Evolutionary conservation across 2,797 vertebrate species (phyloP).

Genomic region (Phoeniculus purpureus): DNA sequence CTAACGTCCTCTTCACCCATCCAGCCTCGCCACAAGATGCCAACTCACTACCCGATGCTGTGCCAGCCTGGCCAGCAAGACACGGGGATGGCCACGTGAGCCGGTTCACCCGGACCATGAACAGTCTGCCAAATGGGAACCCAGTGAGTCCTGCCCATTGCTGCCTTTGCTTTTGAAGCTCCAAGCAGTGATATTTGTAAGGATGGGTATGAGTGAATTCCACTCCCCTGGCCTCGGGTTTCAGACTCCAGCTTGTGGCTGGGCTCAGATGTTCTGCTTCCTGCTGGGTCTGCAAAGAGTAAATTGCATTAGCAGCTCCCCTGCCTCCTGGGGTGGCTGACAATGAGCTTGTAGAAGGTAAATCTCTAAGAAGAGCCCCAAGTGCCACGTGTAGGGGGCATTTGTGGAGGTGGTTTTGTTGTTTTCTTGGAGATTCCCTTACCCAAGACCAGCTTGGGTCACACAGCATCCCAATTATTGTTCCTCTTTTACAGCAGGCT

Average conservation of each 20-base stretch:
- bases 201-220: accelerated
- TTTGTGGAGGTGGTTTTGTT: neutral
- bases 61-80: neutral
- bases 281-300: neutral
- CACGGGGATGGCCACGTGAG: neutral
- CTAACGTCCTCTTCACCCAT: neutral
- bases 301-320: neutral
- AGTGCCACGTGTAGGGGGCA: accelerated
- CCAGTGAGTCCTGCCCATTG: neutral
- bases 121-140: slow-evolving; percentile 42
- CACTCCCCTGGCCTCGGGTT: neutral
- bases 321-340: neutral
- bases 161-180: neutral
- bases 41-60: neutral
- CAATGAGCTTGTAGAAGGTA: neutral
- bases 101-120: slow-evolving; percentile 71
- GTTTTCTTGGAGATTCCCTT: neutral
- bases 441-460: neutral
- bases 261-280: neutral
- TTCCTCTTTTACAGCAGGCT: neutral
- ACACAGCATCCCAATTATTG: accelerated
- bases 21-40: neutral
- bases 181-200: accelerated
- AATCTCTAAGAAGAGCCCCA: neutral
- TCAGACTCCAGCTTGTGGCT: neutral